phyloP scores from a whole-genome alignment of 1,140 invertebrate species.

The Lerema accius region DNA sequence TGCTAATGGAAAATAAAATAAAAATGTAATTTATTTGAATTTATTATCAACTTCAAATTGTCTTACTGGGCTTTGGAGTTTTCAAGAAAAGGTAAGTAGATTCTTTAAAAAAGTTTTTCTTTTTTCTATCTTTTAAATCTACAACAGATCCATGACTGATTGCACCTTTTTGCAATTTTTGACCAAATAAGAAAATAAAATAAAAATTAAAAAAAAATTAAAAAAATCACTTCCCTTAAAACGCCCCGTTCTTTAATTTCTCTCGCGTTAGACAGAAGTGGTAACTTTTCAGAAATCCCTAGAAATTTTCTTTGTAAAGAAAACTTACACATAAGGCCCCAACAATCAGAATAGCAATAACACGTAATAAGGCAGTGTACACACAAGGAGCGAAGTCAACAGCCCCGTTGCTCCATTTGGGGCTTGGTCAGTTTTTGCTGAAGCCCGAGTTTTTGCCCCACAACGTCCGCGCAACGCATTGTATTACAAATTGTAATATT shows the following conservation, averaged over 20 bases:
- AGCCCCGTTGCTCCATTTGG: constrained; percentile 48
- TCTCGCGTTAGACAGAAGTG: no score
- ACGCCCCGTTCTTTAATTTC: no score
- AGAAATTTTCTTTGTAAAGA: not conserved
- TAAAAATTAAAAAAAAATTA: no score
- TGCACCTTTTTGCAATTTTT: no score
- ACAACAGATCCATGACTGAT: no score
- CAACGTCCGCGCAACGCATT: constrained; percentile 50
- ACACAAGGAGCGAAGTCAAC: constrained; percentile 42
- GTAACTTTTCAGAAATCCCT: not conserved
- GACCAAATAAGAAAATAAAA: no score
- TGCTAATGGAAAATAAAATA: not conserved
- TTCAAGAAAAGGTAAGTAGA: not conserved
- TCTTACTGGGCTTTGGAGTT: not conserved
- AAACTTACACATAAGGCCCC: not conserved
- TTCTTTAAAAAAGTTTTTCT: not conserved
- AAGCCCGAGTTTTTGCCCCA: no score
- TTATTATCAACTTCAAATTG: no score
- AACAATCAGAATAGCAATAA: constrained; percentile 29
- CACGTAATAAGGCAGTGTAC: constrained; percentile 14
- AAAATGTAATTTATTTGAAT: not conserved
- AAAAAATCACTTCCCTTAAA: no score
- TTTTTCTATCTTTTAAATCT: no score
- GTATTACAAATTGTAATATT: constrained; percentile 77
- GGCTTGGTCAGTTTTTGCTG: constrained; percentile 61